These are phyloP conservation scores for Rotaria magnacalcarata DNA, from an alignment of 2,888 invertebrate genomes.

Conservation along the genomic window DNA sequence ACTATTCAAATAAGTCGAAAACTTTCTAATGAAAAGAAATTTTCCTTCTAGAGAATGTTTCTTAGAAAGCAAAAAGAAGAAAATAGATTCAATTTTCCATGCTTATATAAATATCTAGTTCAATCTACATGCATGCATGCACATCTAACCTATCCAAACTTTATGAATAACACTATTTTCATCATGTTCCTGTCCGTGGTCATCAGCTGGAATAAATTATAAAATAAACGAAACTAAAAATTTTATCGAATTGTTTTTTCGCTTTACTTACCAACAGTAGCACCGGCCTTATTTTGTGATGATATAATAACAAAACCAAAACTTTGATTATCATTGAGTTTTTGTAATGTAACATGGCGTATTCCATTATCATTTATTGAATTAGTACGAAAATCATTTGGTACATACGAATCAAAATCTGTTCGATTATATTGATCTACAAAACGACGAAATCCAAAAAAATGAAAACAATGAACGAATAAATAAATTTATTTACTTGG, in stretches of 20 bases:
- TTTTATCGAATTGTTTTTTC: neutral
- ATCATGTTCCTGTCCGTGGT: neutral
- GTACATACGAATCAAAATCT: conserved; percentile 39
- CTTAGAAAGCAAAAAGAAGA: neutral
- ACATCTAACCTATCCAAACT: conserved; percentile 37
- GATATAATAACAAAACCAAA: conserved; percentile 98
- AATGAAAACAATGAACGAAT: neutral
- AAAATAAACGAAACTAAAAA: too few relatives aligned
- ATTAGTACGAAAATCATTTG: neutral
- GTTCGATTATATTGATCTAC: conserved; percentile 19
- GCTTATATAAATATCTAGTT: neutral
- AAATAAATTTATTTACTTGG: neutral
- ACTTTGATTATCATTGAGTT: conserved; percentile 77
- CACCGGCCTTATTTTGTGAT: conserved; percentile 57
- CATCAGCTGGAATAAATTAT: neutral
- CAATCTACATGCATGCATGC: neutral
- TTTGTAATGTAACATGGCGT: conserved; percentile 20
- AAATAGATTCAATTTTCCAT: neutral
- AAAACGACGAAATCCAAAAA: neutral
- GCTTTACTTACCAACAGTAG: conserved; percentile 55
- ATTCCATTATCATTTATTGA: neutral
- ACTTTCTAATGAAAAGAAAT: too few relatives aligned
- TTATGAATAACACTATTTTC: conserved; percentile 17
- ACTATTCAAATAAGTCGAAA: too few relatives aligned
- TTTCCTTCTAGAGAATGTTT: too few relatives aligned